A percentile compares a stretch with the other conserved stretches of the same genome.
Evolutionary conservation across 2,113 vertebrate species (phyloP).

Genomic region (Megaceryle torquata): DNA sequence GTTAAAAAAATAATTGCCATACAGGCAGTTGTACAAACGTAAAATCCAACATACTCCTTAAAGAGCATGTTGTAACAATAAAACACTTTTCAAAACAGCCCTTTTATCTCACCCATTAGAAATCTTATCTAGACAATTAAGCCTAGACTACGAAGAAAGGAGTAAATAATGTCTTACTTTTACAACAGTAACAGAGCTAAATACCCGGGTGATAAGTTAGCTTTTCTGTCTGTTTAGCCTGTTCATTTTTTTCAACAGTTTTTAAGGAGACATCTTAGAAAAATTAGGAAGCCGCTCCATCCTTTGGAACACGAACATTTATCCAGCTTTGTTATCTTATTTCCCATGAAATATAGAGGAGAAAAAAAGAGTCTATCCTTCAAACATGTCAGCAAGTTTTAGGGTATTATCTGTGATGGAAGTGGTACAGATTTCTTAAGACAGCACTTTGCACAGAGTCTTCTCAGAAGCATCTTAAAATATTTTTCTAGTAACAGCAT

Average conservation of each 20-base stretch:
- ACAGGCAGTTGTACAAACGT: background rate
- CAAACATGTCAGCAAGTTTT: background rate
- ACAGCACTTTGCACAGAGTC: background rate
- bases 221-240: background rate
- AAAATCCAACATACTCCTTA: background rate
- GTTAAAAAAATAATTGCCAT: background rate
- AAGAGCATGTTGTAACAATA: background rate
- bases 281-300: background rate
- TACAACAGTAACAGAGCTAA: background rate
- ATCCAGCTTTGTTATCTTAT: background rate
- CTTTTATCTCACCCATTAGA: background rate
- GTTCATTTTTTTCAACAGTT: background rate
- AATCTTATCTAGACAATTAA: background rate
- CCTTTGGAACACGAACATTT: background rate
- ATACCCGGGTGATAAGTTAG: background rate
- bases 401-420: background rate
- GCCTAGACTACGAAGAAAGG: background rate
- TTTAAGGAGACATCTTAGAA: background rate
- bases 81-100: background rate
- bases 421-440: background rate
- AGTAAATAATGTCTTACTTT: background rate
- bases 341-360: background rate
- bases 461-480: background rate
- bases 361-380: background rate
- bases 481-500: background rate